phyloP scores from a whole-genome alignment of 2,797 vertebrate genomes.

The Myripristis murdjan region DNA sequence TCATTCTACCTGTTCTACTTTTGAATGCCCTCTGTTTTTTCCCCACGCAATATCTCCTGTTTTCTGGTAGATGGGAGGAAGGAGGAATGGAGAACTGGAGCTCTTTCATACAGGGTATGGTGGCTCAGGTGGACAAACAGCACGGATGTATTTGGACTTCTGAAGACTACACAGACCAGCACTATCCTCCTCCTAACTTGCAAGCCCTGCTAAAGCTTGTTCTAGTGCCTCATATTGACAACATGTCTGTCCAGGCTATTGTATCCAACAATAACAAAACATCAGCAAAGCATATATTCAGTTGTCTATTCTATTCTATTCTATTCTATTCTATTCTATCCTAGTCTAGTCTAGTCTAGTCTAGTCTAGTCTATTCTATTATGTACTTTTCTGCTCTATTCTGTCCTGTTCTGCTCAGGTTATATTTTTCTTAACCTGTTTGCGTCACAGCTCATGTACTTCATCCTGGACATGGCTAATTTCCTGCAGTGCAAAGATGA shows the following conservation, averaged over 20 bases:
- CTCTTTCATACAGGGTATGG: conserved; percentile 72
- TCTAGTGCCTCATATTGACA: conserved; percentile 66
- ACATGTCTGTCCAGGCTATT: conserved; percentile 62
- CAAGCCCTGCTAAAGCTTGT: conserved; percentile 75
- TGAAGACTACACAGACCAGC: conserved; percentile 48
- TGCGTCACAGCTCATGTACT: conserved; percentile 77
- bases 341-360: background rate
- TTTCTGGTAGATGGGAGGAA: conserved; percentile 43
- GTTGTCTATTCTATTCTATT: background rate
- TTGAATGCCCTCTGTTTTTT: background rate
- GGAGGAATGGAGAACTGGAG: conserved; percentile 41
- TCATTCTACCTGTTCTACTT: background rate
- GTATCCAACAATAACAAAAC: conserved; percentile 61
- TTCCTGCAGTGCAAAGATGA: conserved; percentile 75
- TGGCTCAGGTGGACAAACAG: conserved; percentile 60
- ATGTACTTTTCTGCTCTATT: no score
- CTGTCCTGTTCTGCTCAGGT: background rate
- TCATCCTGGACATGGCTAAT: conserved; percentile 75
- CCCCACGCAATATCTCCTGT: no score
- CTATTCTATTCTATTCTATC: background rate
- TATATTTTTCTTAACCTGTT: conserved; percentile 51
- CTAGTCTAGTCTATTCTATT: background rate
- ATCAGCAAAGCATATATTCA: background rate
- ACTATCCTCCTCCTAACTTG: conserved; percentile 76
- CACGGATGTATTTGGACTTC: conserved; percentile 70